Base-by-base conservation (phyloP, 2,888 invertebrate species). In the Camponotus fellah region DNA sequence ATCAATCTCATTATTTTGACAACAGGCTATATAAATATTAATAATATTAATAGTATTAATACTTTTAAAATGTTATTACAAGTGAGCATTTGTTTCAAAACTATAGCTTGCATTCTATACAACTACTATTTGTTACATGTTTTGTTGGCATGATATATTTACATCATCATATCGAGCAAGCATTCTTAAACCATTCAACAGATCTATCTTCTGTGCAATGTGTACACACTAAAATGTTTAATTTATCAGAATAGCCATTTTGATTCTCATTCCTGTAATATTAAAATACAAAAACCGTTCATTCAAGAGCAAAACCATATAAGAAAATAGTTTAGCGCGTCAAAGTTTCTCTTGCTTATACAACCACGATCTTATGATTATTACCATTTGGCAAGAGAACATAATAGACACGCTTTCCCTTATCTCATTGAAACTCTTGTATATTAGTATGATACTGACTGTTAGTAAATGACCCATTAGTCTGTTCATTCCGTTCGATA, bases 391-490 rank as follows among this genome's bases (percentile, higher is more conserved):
- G 94, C 92, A 95, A 92, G 87, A 95, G 94, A 91, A 95, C 94
- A 86, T 95, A 95, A 90, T 94, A 95, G 93, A 95, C 94, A 92
- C 94, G 94, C 93, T 94, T 94, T 87, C 92, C 95, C 93, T 94
- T 94, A 92, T 94, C 95, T 95, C 95, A 95, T 95, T 95, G 95
- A 91, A 93, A 94, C 74, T 90, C 90, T 82, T 89, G 90, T 68
- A 90, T 85, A 86, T 94, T 94, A 77, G 90, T 92, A 87, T 94
- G 94, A 88, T 94, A 94, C 83, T 94, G 94, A 86, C 92, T 93
- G 85, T 91, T 91, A 65, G 81, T 86, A 14, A 92, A 91, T 37
- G 92, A 90, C 72, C 92, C 90, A 86, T 88, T 91, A 49, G 92
- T 89, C 49, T 92, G 90, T 65, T 93, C 93, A 34, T 86, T 87